Base-by-base conservation (phyloP, 2,888 invertebrate species). In the Andrena marginata region DNA sequence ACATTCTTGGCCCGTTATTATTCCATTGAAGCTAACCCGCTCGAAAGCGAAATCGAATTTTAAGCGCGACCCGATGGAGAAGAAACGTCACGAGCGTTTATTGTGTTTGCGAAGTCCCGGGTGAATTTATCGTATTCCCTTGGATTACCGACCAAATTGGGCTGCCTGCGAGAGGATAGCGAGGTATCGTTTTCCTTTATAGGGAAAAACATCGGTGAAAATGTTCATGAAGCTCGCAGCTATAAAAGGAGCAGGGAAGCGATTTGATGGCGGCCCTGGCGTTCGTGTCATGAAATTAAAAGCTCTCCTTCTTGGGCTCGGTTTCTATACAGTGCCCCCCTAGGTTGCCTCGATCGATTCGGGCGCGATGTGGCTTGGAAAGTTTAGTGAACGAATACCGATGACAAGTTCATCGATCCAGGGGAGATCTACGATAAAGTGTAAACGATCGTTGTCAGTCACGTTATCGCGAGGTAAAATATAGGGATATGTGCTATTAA, bases 121-220 rank as follows among this genome's bases (percentile, higher is more conserved):
- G 8, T 29, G n/a, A 64, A 64, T 67, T 62, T 67, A 67, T 65
- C 16, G 42, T 49, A 62, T 67, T 51, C 29, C 33, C 20, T 16
- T 6, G 23, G 42, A 73, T 73, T 77, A 73, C 65, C 26, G 60
- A 10, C 51, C 42, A 72, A 77, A 77, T 73, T 73, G 67, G 60
- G 23, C 31, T 10, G 48, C 31, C 20, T 10, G 33, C 35, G 16
- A 42, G 33, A 56, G 29, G 33, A 13, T 23, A 35, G 10, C 62
- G 31, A n/a, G n/a, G 60, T 67, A 77, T 73, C 67, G 67, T 62
- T 73, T 73, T 70, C 73, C 67, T 60, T 77, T 77, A 77, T 72
- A 67, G 60, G 67, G 51, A 73, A 49, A 71, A 77, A 77, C 73
- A 73, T 77, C 62, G 72, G 65, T 54, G 73, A 73, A 77, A 77